Base-by-base conservation (phyloP, 1,140 invertebrate species). In the Archivesica marissinica region DNA sequence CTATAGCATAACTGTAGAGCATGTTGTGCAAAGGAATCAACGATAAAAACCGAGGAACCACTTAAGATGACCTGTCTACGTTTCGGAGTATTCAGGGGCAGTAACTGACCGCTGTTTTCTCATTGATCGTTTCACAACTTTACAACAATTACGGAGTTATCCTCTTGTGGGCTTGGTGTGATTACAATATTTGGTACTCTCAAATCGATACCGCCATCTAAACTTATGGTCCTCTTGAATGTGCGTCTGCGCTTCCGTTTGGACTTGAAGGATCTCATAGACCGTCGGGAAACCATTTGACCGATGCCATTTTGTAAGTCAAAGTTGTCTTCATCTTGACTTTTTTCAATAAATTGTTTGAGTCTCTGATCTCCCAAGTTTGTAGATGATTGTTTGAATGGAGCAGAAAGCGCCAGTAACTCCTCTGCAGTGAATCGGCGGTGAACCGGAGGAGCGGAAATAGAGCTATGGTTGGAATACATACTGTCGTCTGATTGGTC, bases 291-390 rank as follows among this genome's bases (percentile, higher is more conserved):
- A 30, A 52, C 38, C n/a, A 28, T 33, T 50, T 33, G 38, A 3
- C 44, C 33, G 13, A 70, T 56, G n/a, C 64, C 68, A 9, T 28
- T 30, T 35, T 38, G 35, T 28, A 41, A 0, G 66, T 17, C 59
- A 38, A 13, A 28, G 13, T 9, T 20, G 28, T 35, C 33, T 11
- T 44, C 44, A 25, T 68, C 33, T 20, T 50, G 20, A 54, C 56
- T 33, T 28, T n/a, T 61, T 20, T 77, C 75, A 41, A 77, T 33
- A 41, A 77, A 77, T 20, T 77, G 44, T 30, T 81, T 70, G n/a
- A 81, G 44, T 72, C 79, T 52, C 30, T 72, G n/a, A 72, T 81
- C 64, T 0, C 50, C 75, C 41, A 77, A 39, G 61, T 77, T 56
- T 30, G 52, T 77, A 23, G 72, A 56, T 17, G 47, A 47, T 35